Conservation (phyloP, 2,888 invertebrate genomes). For the Gari tellinella region DNA sequence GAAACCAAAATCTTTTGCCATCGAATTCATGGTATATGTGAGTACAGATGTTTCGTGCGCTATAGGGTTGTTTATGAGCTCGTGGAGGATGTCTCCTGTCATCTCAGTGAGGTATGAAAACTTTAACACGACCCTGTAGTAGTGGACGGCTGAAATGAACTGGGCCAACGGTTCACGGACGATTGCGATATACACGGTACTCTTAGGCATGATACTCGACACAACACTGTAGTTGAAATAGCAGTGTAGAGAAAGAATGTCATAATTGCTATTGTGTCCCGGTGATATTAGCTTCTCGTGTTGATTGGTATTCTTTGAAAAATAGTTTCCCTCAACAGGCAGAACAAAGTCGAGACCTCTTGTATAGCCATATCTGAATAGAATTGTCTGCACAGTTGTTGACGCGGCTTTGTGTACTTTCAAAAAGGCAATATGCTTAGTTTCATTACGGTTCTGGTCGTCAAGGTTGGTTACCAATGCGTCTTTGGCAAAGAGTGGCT, state of each 20-base stretch:
- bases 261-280: background rate
- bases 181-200: background rate
- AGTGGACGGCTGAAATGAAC: background rate
- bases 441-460: background rate
- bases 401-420: background rate
- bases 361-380: background rate
- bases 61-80: background rate
- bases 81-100: background rate
- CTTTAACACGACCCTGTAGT: background rate
- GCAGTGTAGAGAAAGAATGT: background rate
- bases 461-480: too few relatives aligned
- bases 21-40: background rate
- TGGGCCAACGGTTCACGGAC: background rate
- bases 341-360: background rate
- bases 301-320: background rate
- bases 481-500: too few relatives aligned
- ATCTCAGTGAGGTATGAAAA: background rate
- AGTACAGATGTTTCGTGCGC: background rate
- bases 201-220: background rate
- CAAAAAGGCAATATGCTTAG: background rate
- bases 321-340: background rate
- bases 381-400: background rate
- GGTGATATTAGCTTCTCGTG: background rate
- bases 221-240: background rate
- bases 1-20: constrained; percentile 1